phyloP scores from a whole-genome alignment of 2,888 invertebrate genomes.

The Hemistola chrysoprasaria region DNA sequence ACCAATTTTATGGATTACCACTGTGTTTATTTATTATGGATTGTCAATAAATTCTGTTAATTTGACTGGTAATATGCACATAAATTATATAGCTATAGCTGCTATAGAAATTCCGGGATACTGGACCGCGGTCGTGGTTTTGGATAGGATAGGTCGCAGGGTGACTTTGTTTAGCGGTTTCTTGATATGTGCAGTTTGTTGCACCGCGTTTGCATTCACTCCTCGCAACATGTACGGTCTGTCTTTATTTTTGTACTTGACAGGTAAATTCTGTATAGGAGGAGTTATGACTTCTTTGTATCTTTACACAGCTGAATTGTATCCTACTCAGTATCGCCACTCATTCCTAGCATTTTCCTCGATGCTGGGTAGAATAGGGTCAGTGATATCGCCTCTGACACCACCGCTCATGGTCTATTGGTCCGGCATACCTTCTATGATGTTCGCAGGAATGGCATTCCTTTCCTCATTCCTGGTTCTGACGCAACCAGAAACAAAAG shows the following conservation, averaged over 20 bases:
- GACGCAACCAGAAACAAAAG: slow-evolving; percentile 69
- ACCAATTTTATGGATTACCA: slow-evolving; percentile 90
- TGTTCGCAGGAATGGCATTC: slow-evolving; percentile 65
- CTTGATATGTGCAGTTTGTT: slow-evolving; percentile 72
- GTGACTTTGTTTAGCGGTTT: slow-evolving; percentile 61
- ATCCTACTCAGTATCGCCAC: slow-evolving; percentile 86
- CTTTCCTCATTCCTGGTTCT: slow-evolving; percentile 60
- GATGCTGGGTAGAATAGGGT: slow-evolving; percentile 87
- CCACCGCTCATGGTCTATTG: slow-evolving; percentile 82
- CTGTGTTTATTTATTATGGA: slow-evolving; percentile 90
- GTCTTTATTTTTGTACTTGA: slow-evolving; percentile 74
- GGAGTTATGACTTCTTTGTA: slow-evolving; percentile 85
- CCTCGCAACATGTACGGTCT: slow-evolving; percentile 53
- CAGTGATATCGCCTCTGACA: slow-evolving; percentile 86
- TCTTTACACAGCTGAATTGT: slow-evolving; percentile 87
- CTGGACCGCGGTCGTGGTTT: slow-evolving; percentile 82
- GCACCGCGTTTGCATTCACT: slow-evolving; percentile 76
- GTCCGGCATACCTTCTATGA: slow-evolving; percentile 65
- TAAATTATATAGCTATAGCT: slow-evolving; percentile 86
- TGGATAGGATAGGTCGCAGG: slow-evolving; percentile 83
- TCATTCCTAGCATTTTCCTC: slow-evolving; percentile 86
- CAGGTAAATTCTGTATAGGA: slow-evolving; percentile 85
- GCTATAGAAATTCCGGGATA: slow-evolving; percentile 88
- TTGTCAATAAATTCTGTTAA: slow-evolving; percentile 89
- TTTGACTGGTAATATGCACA: slow-evolving; percentile 87